Evolutionary conservation across 2,888 invertebrate genomes (phyloP).

Genomic region (Lordiphosa fenestrarum): DNA sequence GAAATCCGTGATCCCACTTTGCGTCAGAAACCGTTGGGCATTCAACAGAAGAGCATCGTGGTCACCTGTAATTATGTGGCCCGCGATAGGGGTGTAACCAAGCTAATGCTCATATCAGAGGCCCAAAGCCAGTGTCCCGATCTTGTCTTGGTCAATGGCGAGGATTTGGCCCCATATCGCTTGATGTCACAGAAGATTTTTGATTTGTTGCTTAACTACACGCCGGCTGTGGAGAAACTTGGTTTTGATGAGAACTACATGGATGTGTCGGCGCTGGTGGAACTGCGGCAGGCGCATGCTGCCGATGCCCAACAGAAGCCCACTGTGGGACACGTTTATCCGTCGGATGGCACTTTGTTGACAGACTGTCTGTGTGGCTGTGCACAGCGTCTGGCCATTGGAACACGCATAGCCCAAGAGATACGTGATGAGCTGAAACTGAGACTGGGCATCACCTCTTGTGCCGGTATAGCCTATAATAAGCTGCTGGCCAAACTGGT

Average conservation of each 20-base stretch:
- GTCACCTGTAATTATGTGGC: conserved; percentile 93
- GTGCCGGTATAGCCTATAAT: conserved; percentile 92
- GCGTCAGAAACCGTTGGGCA: conserved; percentile 86
- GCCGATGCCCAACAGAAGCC: conserved; percentile 52
- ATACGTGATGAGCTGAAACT: conserved; percentile 86
- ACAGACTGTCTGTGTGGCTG: conserved; percentile 88
- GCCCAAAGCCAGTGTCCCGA: conserved; percentile 88
- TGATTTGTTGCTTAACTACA: conserved; percentile 86
- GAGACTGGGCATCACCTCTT: conserved; percentile 88
- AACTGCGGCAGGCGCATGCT: conserved; percentile 55
- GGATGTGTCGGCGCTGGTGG: conserved; percentile 86
- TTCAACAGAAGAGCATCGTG: conserved; percentile 91
- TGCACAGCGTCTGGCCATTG: conserved; percentile 85
- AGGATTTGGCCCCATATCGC: conserved; percentile 90
- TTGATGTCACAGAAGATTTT: conserved; percentile 89
- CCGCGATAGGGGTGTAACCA: conserved; percentile 87
- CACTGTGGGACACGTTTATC: conserved; percentile 82
- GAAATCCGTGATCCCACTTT: conserved; percentile 87
- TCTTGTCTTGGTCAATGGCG: conserved; percentile 89
- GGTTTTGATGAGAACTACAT: conserved; percentile 93
- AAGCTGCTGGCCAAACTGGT: conserved; percentile 91
- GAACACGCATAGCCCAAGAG: conserved; percentile 88
- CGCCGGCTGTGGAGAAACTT: conserved; percentile 88
- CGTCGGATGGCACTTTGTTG: conserved; percentile 81
- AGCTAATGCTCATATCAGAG: conserved; percentile 89